Evolutionary conservation across 2,797 vertebrate genomes (phyloP).

Genomic region (Esox masquinongy): DNA sequence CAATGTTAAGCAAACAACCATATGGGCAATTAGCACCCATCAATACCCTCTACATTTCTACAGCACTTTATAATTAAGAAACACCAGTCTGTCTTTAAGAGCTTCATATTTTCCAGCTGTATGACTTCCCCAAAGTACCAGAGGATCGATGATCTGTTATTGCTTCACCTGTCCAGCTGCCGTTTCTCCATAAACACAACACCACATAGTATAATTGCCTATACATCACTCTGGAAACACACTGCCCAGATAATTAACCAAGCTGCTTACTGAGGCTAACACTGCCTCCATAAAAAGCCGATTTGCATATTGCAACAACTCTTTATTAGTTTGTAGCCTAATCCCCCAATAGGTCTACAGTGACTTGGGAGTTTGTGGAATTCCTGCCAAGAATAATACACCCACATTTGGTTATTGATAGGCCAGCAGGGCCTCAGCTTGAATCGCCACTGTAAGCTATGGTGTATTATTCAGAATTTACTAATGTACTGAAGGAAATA

Average conservation of each 20-base stretch:
- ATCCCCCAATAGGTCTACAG: slow-evolving; percentile 59
- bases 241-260: slow-evolving; percentile 55
- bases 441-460: slow-evolving; percentile 29
- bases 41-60: slow-evolving; percentile 69
- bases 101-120: slow-evolving; percentile 38
- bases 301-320: slow-evolving; percentile 58
- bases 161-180: slow-evolving; percentile 50
- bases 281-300: slow-evolving; percentile 47
- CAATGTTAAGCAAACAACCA: slow-evolving; percentile 64
- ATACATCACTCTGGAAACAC: slow-evolving; percentile 38
- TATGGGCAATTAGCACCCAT: slow-evolving; percentile 76
- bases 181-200: slow-evolving; percentile 38
- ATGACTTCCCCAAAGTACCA: slow-evolving; percentile 1
- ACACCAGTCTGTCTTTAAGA: slow-evolving; percentile 57
- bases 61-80: slow-evolving; percentile 67
- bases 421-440: slow-evolving; percentile 36
- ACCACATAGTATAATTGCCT: slow-evolving; percentile 39
- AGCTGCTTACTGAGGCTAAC: slow-evolving; percentile 57
- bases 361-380: slow-evolving; percentile 48
- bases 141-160: slow-evolving; percentile 27
- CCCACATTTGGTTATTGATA: slow-evolving; percentile 68
- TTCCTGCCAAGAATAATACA: slow-evolving; percentile 55
- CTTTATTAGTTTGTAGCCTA: slow-evolving; percentile 66
- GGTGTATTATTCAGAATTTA: slow-evolving; percentile 17
- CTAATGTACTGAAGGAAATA: not conserved